These are phyloP conservation scores for Meloidogyne exigua DNA, from an alignment of 1,140 invertebrate species.

Conservation along the genomic window DNA sequence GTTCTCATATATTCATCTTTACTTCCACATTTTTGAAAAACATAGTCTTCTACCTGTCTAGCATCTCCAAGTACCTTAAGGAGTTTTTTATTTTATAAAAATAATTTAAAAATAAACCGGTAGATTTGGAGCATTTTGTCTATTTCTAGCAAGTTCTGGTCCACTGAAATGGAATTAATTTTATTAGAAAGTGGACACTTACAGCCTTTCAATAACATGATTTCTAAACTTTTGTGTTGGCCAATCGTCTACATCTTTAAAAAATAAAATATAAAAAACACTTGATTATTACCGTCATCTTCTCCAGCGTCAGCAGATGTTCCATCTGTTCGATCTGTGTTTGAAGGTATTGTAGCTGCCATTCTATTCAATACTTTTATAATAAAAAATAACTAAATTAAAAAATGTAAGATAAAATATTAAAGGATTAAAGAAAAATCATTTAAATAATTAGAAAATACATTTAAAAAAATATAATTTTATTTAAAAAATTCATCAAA, in stretches of 20 bases:
- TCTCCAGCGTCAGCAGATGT: slow-evolving; percentile 36
- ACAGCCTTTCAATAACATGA: slow-evolving; percentile 62
- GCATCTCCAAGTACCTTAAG: slow-evolving; percentile 60
- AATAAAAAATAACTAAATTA: too few relatives aligned
- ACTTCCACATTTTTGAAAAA: slow-evolving; percentile 61
- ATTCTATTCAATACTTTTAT: too few relatives aligned
- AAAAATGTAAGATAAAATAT: too few relatives aligned
- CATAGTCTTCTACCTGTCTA: slow-evolving; percentile 62
- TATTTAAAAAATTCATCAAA: too few relatives aligned
- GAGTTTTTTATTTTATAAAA: not conserved
- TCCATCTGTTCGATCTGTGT: not conserved
- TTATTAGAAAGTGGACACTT: slow-evolving; percentile 37
- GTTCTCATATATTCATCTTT: slow-evolving; percentile 64
- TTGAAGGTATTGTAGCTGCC: not conserved
- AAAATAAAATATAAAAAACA: not conserved
- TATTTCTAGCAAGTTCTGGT: slow-evolving; percentile 60
- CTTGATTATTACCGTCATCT: too few relatives aligned
- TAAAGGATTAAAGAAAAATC: too few relatives aligned
- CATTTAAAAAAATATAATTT: too few relatives aligned
- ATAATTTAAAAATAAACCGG: slow-evolving; percentile 13
- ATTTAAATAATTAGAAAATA: too few relatives aligned
- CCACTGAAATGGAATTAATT: slow-evolving; percentile 49
- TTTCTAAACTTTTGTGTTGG: slow-evolving; percentile 61
- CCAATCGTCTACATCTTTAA: slow-evolving; percentile 61
- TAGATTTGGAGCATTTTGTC: slow-evolving; percentile 63